phyloP scores from a whole-genome alignment of 2,797 vertebrate genomes.

The Rhinatrema bivittatum region DNA sequence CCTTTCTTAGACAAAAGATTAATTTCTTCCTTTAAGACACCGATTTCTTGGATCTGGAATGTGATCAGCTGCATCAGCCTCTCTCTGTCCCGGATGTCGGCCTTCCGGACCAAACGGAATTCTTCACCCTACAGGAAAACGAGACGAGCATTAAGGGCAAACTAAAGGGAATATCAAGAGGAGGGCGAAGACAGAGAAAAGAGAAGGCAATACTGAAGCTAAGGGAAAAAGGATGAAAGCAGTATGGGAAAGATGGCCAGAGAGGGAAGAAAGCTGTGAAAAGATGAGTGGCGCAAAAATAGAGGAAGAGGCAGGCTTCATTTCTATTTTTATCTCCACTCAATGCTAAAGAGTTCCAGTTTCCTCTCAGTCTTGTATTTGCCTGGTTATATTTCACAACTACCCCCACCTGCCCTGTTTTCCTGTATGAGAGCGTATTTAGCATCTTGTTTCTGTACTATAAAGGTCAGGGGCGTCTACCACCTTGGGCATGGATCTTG shows the following conservation, averaged over 20 bases:
- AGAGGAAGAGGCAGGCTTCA: too few relatives aligned
- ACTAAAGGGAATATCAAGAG: not conserved
- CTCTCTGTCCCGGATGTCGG: constrained; percentile 42
- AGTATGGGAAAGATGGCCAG: not conserved
- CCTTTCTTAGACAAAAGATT: constrained; percentile 52
- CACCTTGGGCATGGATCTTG: too few relatives aligned
- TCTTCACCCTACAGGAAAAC: constrained; percentile 52
- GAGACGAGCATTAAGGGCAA: not conserved
- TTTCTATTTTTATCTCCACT: too few relatives aligned
- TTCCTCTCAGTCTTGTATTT: too few relatives aligned
- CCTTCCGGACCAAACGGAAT: constrained; percentile 44
- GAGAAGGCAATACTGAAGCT: not conserved
- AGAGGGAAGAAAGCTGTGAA: not conserved
- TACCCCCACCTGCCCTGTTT: too few relatives aligned
- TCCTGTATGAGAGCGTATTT: too few relatives aligned
- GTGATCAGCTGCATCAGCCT: constrained; percentile 49
- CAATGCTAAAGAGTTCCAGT: too few relatives aligned
- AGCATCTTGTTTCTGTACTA: too few relatives aligned
- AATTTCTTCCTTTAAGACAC: constrained; percentile 60
- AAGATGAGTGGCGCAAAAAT: not conserved
- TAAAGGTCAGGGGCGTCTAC: too few relatives aligned
- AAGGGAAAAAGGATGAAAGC: not conserved
- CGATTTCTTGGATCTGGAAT: constrained; percentile 31
- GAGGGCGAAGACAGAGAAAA: not conserved
- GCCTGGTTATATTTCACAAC: too few relatives aligned